Evolutionary conservation across 2,888 invertebrate genomes (phyloP).

Genomic region (Megamerina dolium): DNA sequence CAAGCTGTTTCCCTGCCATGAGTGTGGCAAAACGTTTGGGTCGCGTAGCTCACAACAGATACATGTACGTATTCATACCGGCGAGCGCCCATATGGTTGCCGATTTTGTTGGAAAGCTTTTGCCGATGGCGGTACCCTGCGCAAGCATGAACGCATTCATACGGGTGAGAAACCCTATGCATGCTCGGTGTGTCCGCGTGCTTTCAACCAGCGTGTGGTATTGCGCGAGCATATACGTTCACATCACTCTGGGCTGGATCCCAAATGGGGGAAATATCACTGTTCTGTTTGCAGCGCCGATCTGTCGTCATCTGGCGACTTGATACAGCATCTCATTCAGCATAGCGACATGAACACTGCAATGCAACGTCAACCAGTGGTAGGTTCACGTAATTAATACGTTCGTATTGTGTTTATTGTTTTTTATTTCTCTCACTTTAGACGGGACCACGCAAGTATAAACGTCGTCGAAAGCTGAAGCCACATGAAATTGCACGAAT

Average conservation of each 20-base stretch:
- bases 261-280: slow-evolving; percentile 61
- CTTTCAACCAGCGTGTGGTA: slow-evolving; percentile 82
- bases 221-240: slow-evolving; percentile 77
- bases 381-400: slow-evolving; percentile 30
- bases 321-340: slow-evolving; percentile 76
- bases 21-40: slow-evolving; percentile 81
- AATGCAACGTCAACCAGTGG: slow-evolving; percentile 68
- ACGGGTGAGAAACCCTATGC: slow-evolving; percentile 83
- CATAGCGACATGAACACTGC: slow-evolving; percentile 83
- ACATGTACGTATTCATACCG: slow-evolving; percentile 79
- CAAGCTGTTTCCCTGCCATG: slow-evolving; percentile 71
- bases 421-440: slow-evolving; percentile 34
- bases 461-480: slow-evolving; percentile 70
- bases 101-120: slow-evolving; percentile 85
- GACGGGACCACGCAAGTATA: slow-evolving; percentile 73
- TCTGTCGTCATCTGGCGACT: slow-evolving; percentile 64
- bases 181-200: slow-evolving; percentile 79
- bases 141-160: slow-evolving; percentile 81
- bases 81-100: slow-evolving; percentile 76
- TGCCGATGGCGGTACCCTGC: slow-evolving; percentile 77
- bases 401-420: not conserved
- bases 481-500: slow-evolving; percentile 55
- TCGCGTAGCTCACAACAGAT: slow-evolving; percentile 81
- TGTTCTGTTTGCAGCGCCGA: slow-evolving; percentile 73
- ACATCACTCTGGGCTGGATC: slow-evolving; percentile 77